Conservation (phyloP, 2,113 vertebrate species). For the Zeus faber region DNA sequence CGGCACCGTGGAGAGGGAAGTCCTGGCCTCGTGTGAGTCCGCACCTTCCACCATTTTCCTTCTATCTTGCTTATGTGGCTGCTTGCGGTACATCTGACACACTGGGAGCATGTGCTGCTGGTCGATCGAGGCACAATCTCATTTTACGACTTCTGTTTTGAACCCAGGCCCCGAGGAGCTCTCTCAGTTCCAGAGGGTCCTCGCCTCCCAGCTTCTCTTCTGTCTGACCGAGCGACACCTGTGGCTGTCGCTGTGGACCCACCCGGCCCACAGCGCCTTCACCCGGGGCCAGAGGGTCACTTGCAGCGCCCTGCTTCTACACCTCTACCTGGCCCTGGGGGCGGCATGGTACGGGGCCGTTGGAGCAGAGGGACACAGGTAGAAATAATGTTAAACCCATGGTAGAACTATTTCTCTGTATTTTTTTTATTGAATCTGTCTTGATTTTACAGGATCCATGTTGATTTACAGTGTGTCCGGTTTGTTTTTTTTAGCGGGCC, state of each 20-base stretch:
- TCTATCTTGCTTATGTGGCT: too few species aligned
- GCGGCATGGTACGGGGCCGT: slow-evolving; percentile 77
- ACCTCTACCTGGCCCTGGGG: slow-evolving; percentile 72
- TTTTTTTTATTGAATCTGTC: background rate
- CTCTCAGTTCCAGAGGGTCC: slow-evolving; percentile 61
- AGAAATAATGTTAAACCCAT: too few species aligned
- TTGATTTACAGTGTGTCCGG: background rate
- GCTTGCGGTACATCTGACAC: too few species aligned
- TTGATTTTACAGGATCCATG: too few species aligned
- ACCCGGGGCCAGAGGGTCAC: slow-evolving; percentile 77
- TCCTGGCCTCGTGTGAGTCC: slow-evolving; percentile 77
- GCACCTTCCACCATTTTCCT: background rate
- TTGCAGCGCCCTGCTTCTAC: slow-evolving; percentile 67
- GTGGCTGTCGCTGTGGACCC: slow-evolving; percentile 78
- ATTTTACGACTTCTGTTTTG: too few species aligned
- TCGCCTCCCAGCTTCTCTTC: slow-evolving; percentile 70
- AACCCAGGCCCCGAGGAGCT: slow-evolving; percentile 76
- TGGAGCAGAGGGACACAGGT: slow-evolving; percentile 59
- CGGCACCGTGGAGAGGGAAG: slow-evolving; percentile 75
- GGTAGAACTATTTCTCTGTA: too few species aligned
- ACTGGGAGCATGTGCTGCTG: too few species aligned
- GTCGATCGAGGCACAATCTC: too few species aligned
- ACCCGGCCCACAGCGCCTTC: slow-evolving; percentile 70
- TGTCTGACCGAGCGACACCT: slow-evolving; percentile 77
- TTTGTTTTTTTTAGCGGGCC: slow-evolving; percentile 46